Evolutionary conservation across 2,888 invertebrate species (phyloP), one percentile per base, ranked within the genome.

Genomic region (Perizoma affinitatum): DNA sequence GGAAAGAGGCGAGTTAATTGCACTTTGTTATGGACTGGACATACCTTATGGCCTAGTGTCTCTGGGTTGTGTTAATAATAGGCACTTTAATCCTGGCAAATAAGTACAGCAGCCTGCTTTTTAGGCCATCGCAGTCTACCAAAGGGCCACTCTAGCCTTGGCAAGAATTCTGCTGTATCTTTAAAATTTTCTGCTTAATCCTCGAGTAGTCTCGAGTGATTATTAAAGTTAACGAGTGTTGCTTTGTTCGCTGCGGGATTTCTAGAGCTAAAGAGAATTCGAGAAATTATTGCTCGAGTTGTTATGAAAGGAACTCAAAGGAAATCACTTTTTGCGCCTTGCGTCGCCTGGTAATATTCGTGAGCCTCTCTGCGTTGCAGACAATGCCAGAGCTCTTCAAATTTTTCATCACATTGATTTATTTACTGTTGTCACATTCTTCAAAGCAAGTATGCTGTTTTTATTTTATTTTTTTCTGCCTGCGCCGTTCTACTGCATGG

Each of bases 151-250:
- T 88, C 73, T 58, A 76, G 65, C 81, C 75, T 88, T 91, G 90
- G 90, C 90, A 90, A 88, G 88, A 85, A 86, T 84, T 76, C 77
- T 74, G 82, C 82, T 88, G 88, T 90, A 84, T 90, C 90, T 90
- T 90, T 86, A 86, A 70, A 88, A 88, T 86, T 85, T 80, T 80
- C 79, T 78, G 84, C 84, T 88, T 84, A 82, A 87, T 86, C 80
- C 78, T 80, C 75, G 69, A 83, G 85, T 76, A 80, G 76, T 75
- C 80, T 85, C 80, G 59, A 81, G 84, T 82, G 84, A 87, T 87
- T 87, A 87, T 88, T 89, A 86, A 86, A 83, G 76, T 80, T 88
- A 88, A 89, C 86, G 85, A 87, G 85, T 72, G 58, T 69, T 65
- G 62, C 65, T 66, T 67, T 67, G 65, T 67, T 61, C 63, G 55